Conservation (phyloP, 2,797 vertebrate species). For the Antrozous pallidus region DNA sequence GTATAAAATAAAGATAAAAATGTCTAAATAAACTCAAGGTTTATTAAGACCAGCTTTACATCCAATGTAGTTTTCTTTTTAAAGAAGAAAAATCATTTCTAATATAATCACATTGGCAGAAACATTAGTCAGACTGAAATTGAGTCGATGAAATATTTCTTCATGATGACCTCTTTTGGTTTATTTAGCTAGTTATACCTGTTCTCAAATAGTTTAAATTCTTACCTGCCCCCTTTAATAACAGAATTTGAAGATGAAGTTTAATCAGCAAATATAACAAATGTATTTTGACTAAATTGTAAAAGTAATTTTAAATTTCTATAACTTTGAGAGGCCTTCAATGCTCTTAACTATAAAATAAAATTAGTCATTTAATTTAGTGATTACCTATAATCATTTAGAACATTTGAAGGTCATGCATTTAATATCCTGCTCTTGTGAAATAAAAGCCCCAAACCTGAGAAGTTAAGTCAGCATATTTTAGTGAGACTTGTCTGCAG, state of each 20-base stretch:
- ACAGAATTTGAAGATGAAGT: constrained; percentile 34
- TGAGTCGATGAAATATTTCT: constrained; percentile 53
- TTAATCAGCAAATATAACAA: constrained; percentile 61
- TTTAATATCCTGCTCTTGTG: background rate
- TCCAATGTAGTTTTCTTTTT: constrained; percentile 46
- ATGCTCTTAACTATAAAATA: constrained; percentile 5
- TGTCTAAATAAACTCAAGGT: background rate
- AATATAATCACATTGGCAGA: constrained; percentile 5
- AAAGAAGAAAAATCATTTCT: constrained; percentile 54
- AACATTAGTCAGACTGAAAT: constrained; percentile 50
- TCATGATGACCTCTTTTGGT: constrained; percentile 41
- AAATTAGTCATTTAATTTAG: constrained; percentile 57
- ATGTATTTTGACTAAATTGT: constrained; percentile 10
- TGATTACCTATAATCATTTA: constrained; percentile 48
- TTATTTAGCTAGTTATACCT: constrained; percentile 54
- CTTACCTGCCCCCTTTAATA: constrained; percentile 48
- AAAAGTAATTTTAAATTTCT: background rate
- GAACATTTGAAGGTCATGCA: background rate
- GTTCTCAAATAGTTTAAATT: constrained; percentile 50
- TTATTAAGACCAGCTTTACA: background rate
- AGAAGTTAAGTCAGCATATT: constrained; percentile 41
- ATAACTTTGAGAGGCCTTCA: constrained; percentile 10
- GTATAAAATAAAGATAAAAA: background rate
- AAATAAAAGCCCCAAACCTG: constrained; percentile 36
- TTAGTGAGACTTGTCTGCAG: background rate